Base-by-base conservation (phyloP, 2,888 invertebrate genomes). In the Ormyrus thymus region DNA sequence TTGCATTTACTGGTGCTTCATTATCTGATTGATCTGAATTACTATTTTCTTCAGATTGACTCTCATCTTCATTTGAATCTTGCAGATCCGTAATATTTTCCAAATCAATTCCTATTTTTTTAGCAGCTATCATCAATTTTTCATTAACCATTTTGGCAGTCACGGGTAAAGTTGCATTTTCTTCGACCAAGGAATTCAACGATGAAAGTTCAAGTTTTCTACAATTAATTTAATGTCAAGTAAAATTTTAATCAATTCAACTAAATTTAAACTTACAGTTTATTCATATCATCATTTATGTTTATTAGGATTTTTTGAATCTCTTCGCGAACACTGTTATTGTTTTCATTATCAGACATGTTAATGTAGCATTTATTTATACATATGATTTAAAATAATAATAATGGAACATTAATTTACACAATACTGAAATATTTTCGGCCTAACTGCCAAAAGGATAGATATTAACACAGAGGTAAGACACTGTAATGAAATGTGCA, bases 181-280 rank as follows among this genome's bases (percentile, higher is more conserved):
- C 71, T 48, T 81, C 70, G 11, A 76, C 29, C 10, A 79, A 53
- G 62, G 1, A 29, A 56, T 78, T 61, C 10, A 81, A 0, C 10
- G 68, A 53, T 7, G 43, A 45, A 53, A 72, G 48, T 64, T 81
- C 79, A 7, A n/a, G 45, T 43, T 76, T 78, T 59, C 78, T 76
- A 11, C 3, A 72, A 65, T 1, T 11, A 48, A 50, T 51, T 70
- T 50, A 4, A 13, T 29, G 68, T 15, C n/a, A 62, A 73, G 48
- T 29, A 11, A 9, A 15, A 61, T 29, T 29, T 29, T 3, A 13
- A 11, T 64, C 50, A 15, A 45, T 9, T 61, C 6, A 4, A 15
- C 46, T n/a, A 61, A 51, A 9, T 15, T 76, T 13, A 43, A 51
- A 78, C 83, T 85, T 74, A 84, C 85, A 85, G 79, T 79, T 83